A percentile compares a stretch with the other conserved stretches of the same genome.
Conservation (phyloP, 1,140 invertebrate genomes). For the Procambarus virginalis region DNA sequence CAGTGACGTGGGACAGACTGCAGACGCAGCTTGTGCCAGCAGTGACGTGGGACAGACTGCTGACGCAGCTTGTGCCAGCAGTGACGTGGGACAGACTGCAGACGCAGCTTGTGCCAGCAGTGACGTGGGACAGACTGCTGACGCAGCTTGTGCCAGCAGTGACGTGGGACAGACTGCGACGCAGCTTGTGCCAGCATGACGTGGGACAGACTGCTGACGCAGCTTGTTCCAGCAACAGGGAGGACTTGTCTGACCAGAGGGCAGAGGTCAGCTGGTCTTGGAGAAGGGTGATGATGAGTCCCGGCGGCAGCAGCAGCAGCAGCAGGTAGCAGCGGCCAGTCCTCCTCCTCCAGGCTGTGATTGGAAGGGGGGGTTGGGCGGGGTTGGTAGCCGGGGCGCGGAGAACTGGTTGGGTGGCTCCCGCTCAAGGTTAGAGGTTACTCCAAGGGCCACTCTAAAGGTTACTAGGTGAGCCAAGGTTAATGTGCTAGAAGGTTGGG, state of each 20-base stretch:
- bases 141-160: no score
- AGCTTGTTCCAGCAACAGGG: neutral
- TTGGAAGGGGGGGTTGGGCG: neutral
- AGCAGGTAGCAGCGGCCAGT: neutral
- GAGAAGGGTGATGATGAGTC: conserved; percentile 2
- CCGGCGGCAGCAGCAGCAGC: neutral
- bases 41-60: no score
- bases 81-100: no score
- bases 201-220: neutral
- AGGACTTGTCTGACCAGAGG: conserved; percentile 43
- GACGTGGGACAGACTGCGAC: no score
- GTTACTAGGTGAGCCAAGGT: conserved; percentile 14
- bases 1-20: no score
- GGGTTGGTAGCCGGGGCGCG: no score
- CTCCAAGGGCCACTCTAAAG: conserved; percentile 5
- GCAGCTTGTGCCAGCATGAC: no score
- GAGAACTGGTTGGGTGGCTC: neutral
- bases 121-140: no score
- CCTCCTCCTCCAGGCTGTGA: conserved; percentile 14
- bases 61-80: no score
- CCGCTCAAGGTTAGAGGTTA: conserved; percentile 32
- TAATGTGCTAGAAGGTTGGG: neutral
- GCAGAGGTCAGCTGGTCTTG: conserved; percentile 52
- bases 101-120: no score
- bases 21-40: neutral